These are phyloP conservation scores for Odocoileus virginianus DNA, from an alignment of 2,113 vertebrate genomes.

Conservation along the genomic window DNA sequence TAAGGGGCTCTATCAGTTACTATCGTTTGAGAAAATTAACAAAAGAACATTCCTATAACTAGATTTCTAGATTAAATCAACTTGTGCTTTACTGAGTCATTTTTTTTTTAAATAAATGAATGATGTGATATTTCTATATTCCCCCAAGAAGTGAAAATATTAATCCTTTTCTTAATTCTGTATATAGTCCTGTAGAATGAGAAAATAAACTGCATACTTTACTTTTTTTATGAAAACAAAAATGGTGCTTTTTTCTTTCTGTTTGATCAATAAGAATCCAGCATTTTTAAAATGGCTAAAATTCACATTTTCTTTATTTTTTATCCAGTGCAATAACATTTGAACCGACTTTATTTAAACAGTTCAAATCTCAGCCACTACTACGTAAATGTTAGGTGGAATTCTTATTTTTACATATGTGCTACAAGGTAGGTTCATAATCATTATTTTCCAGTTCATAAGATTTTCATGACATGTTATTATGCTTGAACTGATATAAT, in stretches of 20 bases:
- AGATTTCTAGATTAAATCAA: background rate
- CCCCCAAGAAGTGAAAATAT: background rate
- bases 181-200: background rate
- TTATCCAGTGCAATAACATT: background rate
- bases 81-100: accelerated
- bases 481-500: background rate
- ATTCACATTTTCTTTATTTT: background rate
- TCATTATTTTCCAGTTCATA: background rate
- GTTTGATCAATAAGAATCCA: background rate
- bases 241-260: background rate
- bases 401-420: background rate
- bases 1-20: background rate
- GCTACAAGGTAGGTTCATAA: background rate
- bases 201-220: background rate
- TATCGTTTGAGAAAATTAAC: background rate
- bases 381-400: background rate
- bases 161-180: background rate
- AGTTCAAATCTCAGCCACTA: background rate
- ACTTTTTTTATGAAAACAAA: background rate
- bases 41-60: background rate
- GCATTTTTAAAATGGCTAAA: background rate
- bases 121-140: background rate
- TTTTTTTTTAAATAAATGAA: background rate
- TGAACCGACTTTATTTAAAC: conserved; percentile 27
- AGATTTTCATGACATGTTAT: background rate